Conservation (phyloP, 2,797 vertebrate species). For the Echeneis naucrates region DNA sequence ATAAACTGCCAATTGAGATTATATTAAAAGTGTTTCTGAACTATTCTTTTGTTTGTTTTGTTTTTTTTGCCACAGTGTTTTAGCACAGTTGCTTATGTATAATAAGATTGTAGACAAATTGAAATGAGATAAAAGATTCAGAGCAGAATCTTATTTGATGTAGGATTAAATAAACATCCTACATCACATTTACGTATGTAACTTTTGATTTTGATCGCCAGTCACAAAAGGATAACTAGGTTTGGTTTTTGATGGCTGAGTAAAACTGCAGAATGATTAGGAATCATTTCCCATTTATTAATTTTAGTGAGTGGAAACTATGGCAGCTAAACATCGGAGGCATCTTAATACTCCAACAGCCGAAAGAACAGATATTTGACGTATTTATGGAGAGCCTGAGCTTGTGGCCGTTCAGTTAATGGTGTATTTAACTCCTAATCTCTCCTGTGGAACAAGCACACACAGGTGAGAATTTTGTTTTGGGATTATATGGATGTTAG, state of each 20-base stretch:
- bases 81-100: background rate
- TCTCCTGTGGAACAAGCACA: background rate
- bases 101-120: background rate
- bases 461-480: background rate
- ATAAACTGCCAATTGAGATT: constrained; percentile 5
- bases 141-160: too few species aligned
- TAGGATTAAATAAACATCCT: too few species aligned
- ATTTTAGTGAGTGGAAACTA: background rate
- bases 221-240: constrained; percentile 49
- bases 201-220: constrained; percentile 3
- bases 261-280: background rate
- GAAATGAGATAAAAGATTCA: background rate
- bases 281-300: background rate
- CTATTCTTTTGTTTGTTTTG: constrained; percentile 4
- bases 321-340: background rate
- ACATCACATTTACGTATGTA: background rate
- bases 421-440: background rate
- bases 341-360: background rate
- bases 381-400: background rate
- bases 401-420: background rate
- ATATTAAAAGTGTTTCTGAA: constrained; percentile 9
- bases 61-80: background rate
- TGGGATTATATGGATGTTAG: background rate
- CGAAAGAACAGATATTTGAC: background rate
- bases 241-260: background rate